Evolutionary conservation across 2,888 invertebrate genomes (phyloP).

Genomic region (Heliconius aoede): DNA sequence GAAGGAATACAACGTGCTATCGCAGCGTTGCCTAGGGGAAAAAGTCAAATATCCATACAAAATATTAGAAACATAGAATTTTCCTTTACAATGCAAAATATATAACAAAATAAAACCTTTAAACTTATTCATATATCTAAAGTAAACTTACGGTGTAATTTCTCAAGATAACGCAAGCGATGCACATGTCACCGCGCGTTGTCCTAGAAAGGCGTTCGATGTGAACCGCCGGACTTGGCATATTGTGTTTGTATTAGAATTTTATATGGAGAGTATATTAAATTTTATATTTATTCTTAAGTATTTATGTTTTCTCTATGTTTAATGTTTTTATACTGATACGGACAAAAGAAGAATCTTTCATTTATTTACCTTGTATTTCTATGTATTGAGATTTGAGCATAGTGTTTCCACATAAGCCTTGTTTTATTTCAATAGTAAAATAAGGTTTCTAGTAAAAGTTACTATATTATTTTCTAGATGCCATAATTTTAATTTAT

Average conservation of each 20-base stretch:
- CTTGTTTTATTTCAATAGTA: background rate
- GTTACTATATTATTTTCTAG: no score
- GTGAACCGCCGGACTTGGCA: slow-evolving; percentile 21
- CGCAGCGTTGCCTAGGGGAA: no score
- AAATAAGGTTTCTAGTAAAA: no score
- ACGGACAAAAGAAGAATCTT: background rate
- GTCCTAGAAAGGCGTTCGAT: slow-evolving; percentile 33
- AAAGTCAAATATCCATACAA: background rate
- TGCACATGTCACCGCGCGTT: slow-evolving; percentile 28
- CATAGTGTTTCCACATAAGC: background rate
- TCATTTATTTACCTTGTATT: background rate
- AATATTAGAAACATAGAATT: background rate
- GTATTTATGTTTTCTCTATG: background rate
- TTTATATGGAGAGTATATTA: slow-evolving; percentile 4
- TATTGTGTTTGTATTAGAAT: slow-evolving; percentile 8
- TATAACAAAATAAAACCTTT: background rate
- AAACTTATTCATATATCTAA: background rate
- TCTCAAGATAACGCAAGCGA: slow-evolving; percentile 15
- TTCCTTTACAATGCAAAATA: background rate
- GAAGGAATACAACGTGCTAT: no score
- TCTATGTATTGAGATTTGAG: background rate
- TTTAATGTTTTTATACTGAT: background rate
- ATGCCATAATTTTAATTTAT: no score
- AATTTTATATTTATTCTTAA: background rate
- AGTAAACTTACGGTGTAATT: slow-evolving; percentile 1